Base-by-base conservation (phyloP, 1,140 invertebrate genomes). In the Temnothorax curvispinosus region DNA sequence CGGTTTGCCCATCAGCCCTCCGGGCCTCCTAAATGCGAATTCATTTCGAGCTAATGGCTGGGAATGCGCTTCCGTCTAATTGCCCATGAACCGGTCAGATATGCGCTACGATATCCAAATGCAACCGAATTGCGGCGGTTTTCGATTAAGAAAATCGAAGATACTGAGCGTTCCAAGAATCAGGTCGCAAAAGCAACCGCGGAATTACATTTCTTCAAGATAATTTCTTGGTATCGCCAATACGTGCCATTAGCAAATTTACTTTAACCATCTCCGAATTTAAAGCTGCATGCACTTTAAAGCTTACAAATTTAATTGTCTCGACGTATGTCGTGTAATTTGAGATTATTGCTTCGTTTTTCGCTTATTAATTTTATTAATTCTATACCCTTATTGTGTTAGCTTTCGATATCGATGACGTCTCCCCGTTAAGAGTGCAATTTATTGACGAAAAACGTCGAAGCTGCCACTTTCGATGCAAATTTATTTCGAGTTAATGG, bases 401-500 rank as follows among this genome's bases (percentile, higher is more conserved):
- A 38, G 58, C 71, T 84, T 11, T 80, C 13, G n/a, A 50, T 38
- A 41, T 41, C 27, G 38, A 6, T 4, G 27, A 32, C 15, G 4
- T 82, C 27, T 80, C 7, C 9, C 11, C 15, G 47, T 52, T 35
- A 84, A 38, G 62, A 72, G 41, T 90, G 86, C 85, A 76, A 85
- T 90, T 89, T 90, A 75, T 80, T 74, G 74, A 86, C 87, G 74
- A 87, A 87, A 27, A 89, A 90, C 56, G 47, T 74, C 80, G 67
- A 88, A 85, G 69, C 75, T 64, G 35, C 56, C 41, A 41, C 64
- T 78, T 69, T 86, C 81, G 80, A 91, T 78, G 91, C 78, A 85
- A 91, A 92, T 92, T 92, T 60, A 91, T 92, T 92, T 88, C 85
- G 71, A 89, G 71, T 89, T 92, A 93, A 93, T 92, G 88, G 89